Evolutionary conservation across 2,113 vertebrate species (phyloP), one percentile per base, ranked within the genome.

Genomic region (Chroicocephalus ridibundus): DNA sequence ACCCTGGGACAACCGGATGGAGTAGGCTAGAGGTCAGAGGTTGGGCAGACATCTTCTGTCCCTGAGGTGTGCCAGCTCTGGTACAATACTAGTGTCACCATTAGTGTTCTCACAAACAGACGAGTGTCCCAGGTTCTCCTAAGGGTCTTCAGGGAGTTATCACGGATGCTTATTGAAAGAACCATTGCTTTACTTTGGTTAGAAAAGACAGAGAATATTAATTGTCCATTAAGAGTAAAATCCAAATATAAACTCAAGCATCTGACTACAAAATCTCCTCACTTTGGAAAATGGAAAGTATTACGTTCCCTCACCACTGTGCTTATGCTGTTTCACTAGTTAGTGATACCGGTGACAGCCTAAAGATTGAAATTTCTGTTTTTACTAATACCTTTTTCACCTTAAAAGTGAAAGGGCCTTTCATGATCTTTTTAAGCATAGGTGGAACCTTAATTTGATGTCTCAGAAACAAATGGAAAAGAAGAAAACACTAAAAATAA

Each of bases 281-380:
- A 12, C 21, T 49, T 65, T 2, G 2, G 21, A 36, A 72, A 34
- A 3, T 25, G 12, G 20, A n/a, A 88, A 49, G 10, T 25, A 58
- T 4, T 49, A 12, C 0, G 0, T 36, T 61, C 20, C 2, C 32
- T 66, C 38, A 91, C 2, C 15, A 58, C 19, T 29, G 3, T 49
- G 16, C 22, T 64, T 49, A 18, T 21, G 20, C 6, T 27, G 2
- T 58, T 69, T 62, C 17, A 51, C 4, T 15, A 11, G 6, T 44
- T 65, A 24, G 4, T 40, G 14, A 82, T 10, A 65, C 1, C 7
- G 8, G 5, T 72, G 58, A 46, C 19, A 55, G 15, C 7, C 29
- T 25, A 42, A 77, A 75, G 38, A 16, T 32, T 3, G 64, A 77
- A 66, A 8, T 44, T 36, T 72, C 4, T 84, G 13, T 82, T 91